These are phyloP conservation scores for Anser brachyrhynchus DNA, from an alignment of 2,113 vertebrate species.

Conservation along the genomic window DNA sequence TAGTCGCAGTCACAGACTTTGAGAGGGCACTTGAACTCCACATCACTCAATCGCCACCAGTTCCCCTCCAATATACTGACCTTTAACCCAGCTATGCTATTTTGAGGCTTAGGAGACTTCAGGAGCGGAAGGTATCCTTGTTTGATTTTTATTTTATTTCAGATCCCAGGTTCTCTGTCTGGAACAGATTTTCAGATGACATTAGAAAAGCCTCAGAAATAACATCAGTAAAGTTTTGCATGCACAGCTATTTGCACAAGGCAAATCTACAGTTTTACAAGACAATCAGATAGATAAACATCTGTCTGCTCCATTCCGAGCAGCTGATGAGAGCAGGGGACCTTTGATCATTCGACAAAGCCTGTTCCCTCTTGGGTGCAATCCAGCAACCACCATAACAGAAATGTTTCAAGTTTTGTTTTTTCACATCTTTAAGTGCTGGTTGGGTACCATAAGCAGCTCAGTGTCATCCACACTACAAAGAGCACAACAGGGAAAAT, in stretches of 20 bases:
- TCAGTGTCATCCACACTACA: neutral
- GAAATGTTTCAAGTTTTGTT: neutral
- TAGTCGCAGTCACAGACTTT: neutral
- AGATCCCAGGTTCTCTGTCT: slow-evolving; percentile 20
- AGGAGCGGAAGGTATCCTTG: neutral
- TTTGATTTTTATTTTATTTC: neutral
- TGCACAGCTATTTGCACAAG: slow-evolving; percentile 29
- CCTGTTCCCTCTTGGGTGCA: neutral
- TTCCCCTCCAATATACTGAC: neutral
- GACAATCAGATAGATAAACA: neutral
- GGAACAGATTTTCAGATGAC: slow-evolving; percentile 22
- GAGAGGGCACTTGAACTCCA: neutral
- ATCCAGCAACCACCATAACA: neutral
- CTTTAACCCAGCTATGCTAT: neutral
- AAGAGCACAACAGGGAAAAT: neutral
- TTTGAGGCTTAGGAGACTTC: neutral
- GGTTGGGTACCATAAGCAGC: neutral
- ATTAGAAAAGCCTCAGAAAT: slow-evolving; percentile 41
- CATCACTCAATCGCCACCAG: neutral
- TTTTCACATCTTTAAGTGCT: rapidly evolving
- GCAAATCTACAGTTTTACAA: slow-evolving; percentile 20
- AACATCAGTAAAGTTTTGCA: slow-evolving; percentile 8
- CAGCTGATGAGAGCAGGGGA: neutral
- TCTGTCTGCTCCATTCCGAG: slow-evolving; percentile 26
- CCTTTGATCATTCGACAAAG: slow-evolving; percentile 26